Evolutionary conservation across 2,888 invertebrate species (phyloP), one percentile per base, ranked within the genome.

Genomic region (Phytoseiulus persimilis): DNA sequence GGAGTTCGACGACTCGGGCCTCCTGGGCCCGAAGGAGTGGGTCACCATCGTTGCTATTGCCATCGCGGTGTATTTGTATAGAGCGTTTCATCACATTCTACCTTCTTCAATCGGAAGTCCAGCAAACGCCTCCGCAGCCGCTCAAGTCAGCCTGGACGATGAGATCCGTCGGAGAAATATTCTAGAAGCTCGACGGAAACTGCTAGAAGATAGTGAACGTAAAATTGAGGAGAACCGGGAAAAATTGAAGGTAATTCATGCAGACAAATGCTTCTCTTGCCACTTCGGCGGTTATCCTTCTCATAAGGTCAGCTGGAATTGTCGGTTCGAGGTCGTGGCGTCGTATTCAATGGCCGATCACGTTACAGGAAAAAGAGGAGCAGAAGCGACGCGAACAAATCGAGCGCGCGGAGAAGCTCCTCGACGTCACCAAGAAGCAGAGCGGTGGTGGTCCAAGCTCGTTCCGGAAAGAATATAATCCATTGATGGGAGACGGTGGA

Each of bases 1-100:
- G n/a, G 87, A 87, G n/a, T 87, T 39, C 32, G 87, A 45, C 6
- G 33, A 87, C 28, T 28, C n/a, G 33, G 87, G 87, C n/a, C 87
- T 87, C 45, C 87, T 87, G 9, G 87, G 87, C 39, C 87, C 87
- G 32, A 87, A 45, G 31, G 87, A 87, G 45, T 87, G 87, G 87
- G 31, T 87, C 32, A 28, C 65, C 1, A 87, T 87, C 31, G 0
- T 87, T 3, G 87, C 32, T 0, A 23, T 87, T 31, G 87, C n/a
- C 14, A 32, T 87, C n/a, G n/a, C 45, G 0, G 87, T 87, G 45
- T 87, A 87, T 45, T n/a, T 87, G 11, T 87, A 87, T 33, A 18
- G 45, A 33, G 31, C 5, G 31, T 87, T 33, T 14, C 87, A 87
- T 33, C 5, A 45, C 11, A 9, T 33, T 33, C 33, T 33, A 11